Evolutionary conservation across 2,888 invertebrate species (phyloP), one percentile per base, ranked within the genome.

Genomic region (Cerceris rybyensis): DNA sequence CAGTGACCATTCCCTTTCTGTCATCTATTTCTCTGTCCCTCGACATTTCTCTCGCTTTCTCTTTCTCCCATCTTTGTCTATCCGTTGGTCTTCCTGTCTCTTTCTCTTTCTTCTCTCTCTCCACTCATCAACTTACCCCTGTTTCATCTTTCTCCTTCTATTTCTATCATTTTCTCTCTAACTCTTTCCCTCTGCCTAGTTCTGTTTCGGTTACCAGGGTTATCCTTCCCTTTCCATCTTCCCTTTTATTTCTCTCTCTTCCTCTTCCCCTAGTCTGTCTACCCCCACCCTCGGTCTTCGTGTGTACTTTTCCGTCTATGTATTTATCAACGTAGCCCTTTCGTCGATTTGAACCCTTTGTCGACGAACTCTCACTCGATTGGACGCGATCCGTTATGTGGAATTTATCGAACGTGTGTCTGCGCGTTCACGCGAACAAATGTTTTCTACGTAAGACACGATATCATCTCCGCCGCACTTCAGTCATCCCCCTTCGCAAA

Each of bases 331-430:
- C 64, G 63, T 52, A 70, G 55, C 67, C 77, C 74, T 77, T 82
- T 71, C 63, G 68, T n/a, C 49, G 68, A 74, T 70, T 61, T 63
- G 78, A 50, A 63, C 58, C 71, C 61, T 74, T 71, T 65, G 52
- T 55, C 69, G 52, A 43, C 65, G 61, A 63, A 70, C 72, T 60
- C 69, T 61, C 64, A 13, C 65, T 41, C 66, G 63, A 42, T 63
- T 61, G 52, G 66, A 55, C 64, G 52, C 75, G 81, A 84, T 78
- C 69, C 73, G 80, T 69, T 78, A 75, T 65, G 74, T 68, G 81
- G 81, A 80, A 78, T 86, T 86, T 81, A 82, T 78, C 77, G 80
- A 70, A 76, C 79, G 80, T 64, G 60, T 52, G 78, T 66, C 65
- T 68, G 73, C 70, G 75, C 84, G 74, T 81, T 84, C 79, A 75